Base-by-base conservation (phyloP, 1,140 invertebrate species). In the Dolichoris vasculosae region DNA sequence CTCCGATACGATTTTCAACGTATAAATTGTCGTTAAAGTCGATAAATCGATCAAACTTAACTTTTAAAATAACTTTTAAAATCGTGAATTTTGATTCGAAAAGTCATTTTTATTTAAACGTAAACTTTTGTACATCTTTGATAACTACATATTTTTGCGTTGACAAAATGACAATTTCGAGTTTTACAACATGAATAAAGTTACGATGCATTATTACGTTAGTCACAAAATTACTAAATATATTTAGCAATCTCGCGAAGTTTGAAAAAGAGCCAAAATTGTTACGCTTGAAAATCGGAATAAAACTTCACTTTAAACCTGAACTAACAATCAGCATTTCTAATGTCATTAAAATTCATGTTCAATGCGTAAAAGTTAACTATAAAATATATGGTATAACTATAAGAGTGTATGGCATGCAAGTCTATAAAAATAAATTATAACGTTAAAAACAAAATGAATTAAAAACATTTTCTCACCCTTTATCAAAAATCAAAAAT, bases 401-500 rank as follows among this genome's bases (percentile, higher is more conserved):
- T n/a, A n/a, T n/a, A n/a, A n/a, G 17, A 81, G 26, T 71, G 15
- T 59, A 38, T 40, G 9, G 1, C 67, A 75, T 82, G 81, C 81
- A 82, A 59, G 43, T 38, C 9, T 77, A 20, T 48, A 64, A 43
- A 46, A 80, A 43, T n/a, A 35, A 13, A 38, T 63, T 32, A 32
- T 23, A 3, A 32, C 23, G 13, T 76, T 76, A 46, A 76, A 7
- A 46, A 76, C 3, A 17, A 63, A 38, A 35, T 46, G 46, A 20
- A 2, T 43, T 79, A 2, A 23, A 79, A 79, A 13, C 20, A 11
- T 82, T 20, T 40, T 38, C 48, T 59, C n/a, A 40, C 30, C 64
- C 32, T 82, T 1, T 69, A 48, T 9, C 35, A 81, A 67, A 81
- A 82, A 55, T 82, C n/a, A n/a, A n/a, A n/a, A n/a, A n/a, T 82